Evolutionary conservation across 2,888 invertebrate species (phyloP).

Genomic region (Myopa testacea): DNA sequence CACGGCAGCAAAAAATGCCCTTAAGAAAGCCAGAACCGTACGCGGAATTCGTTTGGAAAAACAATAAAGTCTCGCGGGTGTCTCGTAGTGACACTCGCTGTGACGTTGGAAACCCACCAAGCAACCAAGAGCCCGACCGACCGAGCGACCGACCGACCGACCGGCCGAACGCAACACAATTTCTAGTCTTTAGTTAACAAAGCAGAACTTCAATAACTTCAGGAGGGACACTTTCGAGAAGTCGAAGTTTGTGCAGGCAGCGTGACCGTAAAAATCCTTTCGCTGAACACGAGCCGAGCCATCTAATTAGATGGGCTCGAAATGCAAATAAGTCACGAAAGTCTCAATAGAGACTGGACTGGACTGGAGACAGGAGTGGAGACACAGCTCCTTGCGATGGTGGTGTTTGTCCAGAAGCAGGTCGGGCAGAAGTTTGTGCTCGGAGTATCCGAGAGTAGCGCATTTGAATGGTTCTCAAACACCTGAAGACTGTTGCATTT

Average conservation of each 20-base stretch:
- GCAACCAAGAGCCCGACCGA: constrained; percentile 40
- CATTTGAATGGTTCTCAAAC: neutral
- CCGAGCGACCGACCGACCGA: constrained; percentile 38
- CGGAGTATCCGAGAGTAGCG: constrained; percentile 5
- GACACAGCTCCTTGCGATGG: neutral
- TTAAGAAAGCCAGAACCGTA: constrained; percentile 44
- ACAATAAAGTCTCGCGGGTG: constrained; percentile 50
- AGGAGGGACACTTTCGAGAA: constrained; percentile 7
- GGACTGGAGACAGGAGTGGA: neutral
- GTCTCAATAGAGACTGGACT: too few relatives aligned
- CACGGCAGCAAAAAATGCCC: constrained; percentile 52
- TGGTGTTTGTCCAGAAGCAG: neutral
- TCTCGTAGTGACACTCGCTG: constrained; percentile 39
- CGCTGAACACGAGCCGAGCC: constrained; percentile 31
- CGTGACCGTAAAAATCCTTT: constrained; percentile 26
- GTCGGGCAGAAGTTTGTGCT: neutral
- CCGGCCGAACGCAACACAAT: neutral
- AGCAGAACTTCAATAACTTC: constrained; percentile 17
- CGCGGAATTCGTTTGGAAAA: constrained; percentile 45
- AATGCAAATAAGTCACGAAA: constrained; percentile 65
- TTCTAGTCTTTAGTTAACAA: neutral
- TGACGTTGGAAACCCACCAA: constrained; percentile 46
- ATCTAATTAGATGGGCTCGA: constrained; percentile 40
- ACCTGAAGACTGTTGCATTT: constrained; percentile 21
- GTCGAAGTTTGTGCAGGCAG: constrained; percentile 13